Conservation (phyloP, 2,113 vertebrate genomes). For the Cyprinodon variegatus region DNA sequence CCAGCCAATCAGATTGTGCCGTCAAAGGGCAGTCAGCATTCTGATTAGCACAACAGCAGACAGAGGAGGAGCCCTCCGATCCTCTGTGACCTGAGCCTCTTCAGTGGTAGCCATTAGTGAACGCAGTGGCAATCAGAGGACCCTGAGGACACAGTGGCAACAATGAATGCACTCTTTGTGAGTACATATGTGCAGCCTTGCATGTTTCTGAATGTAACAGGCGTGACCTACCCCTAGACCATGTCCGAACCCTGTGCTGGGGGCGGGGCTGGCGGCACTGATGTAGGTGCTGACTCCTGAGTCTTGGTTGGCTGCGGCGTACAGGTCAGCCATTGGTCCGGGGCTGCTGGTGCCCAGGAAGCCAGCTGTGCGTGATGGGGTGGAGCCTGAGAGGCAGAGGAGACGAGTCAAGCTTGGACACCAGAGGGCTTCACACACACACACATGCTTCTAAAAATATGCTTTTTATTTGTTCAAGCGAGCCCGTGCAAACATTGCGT, state of each 20-base stretch:
- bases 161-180: conserved; percentile 9
- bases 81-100: conserved; percentile 64
- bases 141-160: conserved; percentile 76
- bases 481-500: conserved; percentile 24
- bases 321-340: conserved; percentile 88
- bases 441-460: conserved; percentile 76
- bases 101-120: conserved; percentile 99
- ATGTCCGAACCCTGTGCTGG: conserved; percentile 87
- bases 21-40: conserved; percentile 71
- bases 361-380: conserved; percentile 93
- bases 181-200: conserved; percentile 19
- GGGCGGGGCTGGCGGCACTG: conserved; percentile 81
- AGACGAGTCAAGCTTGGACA: conserved; percentile 35
- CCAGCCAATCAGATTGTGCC: conserved; percentile 83
- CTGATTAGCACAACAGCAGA: conserved; percentile 76
- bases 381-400: conserved; percentile 84
- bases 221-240: conserved; percentile 88
- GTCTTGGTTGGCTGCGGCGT: conserved; percentile 83
- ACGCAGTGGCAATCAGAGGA: conserved; percentile 97
- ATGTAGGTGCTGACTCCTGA: conserved; percentile 82
- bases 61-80: conserved; percentile 55
- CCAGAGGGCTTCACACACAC: conserved; percentile 38
- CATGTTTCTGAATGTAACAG: background rate
- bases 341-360: conserved; percentile 98
- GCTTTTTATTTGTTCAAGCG: conserved; percentile 46